Evolutionary conservation across 1,140 invertebrate genomes (phyloP).

Genomic region (Centruroides sculpturatus): DNA sequence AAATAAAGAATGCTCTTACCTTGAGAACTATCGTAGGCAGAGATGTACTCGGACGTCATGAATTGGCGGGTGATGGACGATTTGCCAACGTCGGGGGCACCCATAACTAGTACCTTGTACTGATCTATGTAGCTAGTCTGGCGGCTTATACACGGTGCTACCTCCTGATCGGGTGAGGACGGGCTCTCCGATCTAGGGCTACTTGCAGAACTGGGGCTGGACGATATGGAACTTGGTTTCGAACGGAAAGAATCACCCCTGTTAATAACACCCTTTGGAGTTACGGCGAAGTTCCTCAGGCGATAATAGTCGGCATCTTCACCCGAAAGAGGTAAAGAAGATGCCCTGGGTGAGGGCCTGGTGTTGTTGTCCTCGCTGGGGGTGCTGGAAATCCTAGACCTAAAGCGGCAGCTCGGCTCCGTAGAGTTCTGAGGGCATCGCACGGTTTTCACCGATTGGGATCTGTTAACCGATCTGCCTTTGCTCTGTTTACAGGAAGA

Average conservation of each 20-base stretch:
- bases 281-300: conserved; percentile 58
- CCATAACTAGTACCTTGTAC: conserved; percentile 66
- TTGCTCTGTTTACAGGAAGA: too few species aligned
- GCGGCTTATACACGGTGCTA: conserved; percentile 1
- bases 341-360: conserved; percentile 1
- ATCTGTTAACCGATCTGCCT: background rate
- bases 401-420: conserved; percentile 1
- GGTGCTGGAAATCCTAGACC: conserved; percentile 10
- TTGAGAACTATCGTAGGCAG: conserved; percentile 66
- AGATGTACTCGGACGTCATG: conserved; percentile 86
- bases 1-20: conserved; percentile 16
- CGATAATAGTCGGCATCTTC: conserved; percentile 14
- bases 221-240: conserved; percentile 44
- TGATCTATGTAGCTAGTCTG: background rate
- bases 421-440: background rate
- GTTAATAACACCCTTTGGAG: conserved; percentile 65
- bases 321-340: conserved; percentile 6
- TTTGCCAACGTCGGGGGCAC: conserved; percentile 74
- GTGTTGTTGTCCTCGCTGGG: conserved; percentile 3
- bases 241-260: conserved; percentile 49
- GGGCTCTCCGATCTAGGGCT: background rate
- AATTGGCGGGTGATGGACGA: conserved; percentile 84
- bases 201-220: conserved; percentile 31
- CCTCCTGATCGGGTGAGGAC: conserved; percentile 20
- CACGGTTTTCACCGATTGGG: conserved; percentile 7